Percentiles rank a stretch among this genome's conserved stretches.
These are phyloP conservation scores for Characodon lateralis DNA, from an alignment of 2,797 vertebrate species.

Conservation along the genomic window DNA sequence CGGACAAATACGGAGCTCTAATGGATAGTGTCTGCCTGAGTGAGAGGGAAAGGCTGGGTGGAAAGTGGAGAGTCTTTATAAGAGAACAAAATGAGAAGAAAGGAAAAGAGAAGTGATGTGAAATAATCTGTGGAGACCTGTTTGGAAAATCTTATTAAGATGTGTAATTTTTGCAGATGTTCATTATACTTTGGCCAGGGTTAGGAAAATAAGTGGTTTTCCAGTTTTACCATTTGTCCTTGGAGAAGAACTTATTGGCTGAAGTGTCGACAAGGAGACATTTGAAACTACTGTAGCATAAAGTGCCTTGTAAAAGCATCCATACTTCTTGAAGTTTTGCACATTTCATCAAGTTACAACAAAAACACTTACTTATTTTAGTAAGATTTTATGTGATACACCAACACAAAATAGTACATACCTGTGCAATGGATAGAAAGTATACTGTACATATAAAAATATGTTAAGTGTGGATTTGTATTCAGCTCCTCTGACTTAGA, in stretches of 20 bases:
- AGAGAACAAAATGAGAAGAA: slow-evolving; percentile 15
- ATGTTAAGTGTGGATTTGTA: background rate
- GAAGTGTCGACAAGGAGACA: slow-evolving; percentile 39
- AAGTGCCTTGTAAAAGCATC: slow-evolving; percentile 1
- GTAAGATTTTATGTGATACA: background rate
- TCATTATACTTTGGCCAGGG: slow-evolving; percentile 65
- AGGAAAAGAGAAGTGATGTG: slow-evolving; percentile 37
- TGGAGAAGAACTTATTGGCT: slow-evolving; percentile 57
- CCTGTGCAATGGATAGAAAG: too few species aligned
- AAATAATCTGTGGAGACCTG: slow-evolving; percentile 33
- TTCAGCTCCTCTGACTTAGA: background rate
- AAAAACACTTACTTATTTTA: background rate
- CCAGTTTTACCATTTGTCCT: slow-evolving; percentile 62
- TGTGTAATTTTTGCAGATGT: slow-evolving; percentile 71
- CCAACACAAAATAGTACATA: background rate
- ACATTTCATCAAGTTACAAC: background rate
- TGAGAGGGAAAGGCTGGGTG: slow-evolving; percentile 39
- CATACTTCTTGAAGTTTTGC: background rate
- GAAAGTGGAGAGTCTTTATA: slow-evolving; percentile 29
- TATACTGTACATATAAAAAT: background rate
- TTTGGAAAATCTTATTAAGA: slow-evolving; percentile 69
- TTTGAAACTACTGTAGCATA: slow-evolving; percentile 28
- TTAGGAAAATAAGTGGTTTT: slow-evolving; percentile 66
- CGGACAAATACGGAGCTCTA: slow-evolving; percentile 53
- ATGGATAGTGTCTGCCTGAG: slow-evolving; percentile 66